Evolutionary conservation across 2,888 invertebrate genomes (phyloP).

Genomic region (Oligia latruncula): DNA sequence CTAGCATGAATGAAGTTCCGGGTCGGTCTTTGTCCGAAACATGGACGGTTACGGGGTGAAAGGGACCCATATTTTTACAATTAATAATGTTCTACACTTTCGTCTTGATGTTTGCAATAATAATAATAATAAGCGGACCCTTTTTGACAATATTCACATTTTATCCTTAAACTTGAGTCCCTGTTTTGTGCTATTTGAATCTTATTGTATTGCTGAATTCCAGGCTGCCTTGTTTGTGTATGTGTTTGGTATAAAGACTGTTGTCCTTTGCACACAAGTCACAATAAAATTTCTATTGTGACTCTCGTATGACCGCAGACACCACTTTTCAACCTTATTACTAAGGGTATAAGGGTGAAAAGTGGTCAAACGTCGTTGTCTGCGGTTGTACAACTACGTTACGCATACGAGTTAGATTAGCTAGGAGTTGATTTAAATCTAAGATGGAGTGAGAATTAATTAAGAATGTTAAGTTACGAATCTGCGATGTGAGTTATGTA

Average conservation of each 20-base stretch:
- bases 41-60: slow-evolving; percentile 52
- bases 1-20: slow-evolving; percentile 22
- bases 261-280: slow-evolving; percentile 45
- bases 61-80: slow-evolving; percentile 62
- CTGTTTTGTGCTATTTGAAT: slow-evolving; percentile 59
- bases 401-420: slow-evolving; percentile 36
- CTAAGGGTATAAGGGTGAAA: slow-evolving; percentile 1
- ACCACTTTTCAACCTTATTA: slow-evolving; percentile 20
- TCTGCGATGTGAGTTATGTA: slow-evolving; percentile 4
- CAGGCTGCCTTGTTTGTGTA: slow-evolving; percentile 29
- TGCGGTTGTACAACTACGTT: slow-evolving; percentile 18
- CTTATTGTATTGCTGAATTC: slow-evolving; percentile 43
- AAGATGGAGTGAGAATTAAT: slow-evolving; percentile 14
- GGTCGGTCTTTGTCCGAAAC: slow-evolving; percentile 54
- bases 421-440: slow-evolving; percentile 26
- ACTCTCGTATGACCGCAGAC: slow-evolving; percentile 23
- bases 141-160: slow-evolving; percentile 68
- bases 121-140: slow-evolving; percentile 59
- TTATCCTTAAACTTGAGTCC: slow-evolving; percentile 52
- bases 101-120: slow-evolving; percentile 65
- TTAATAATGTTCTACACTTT: slow-evolving; percentile 60
- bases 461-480: background rate
- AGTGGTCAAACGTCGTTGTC: background rate
- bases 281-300: slow-evolving; percentile 31
- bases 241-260: slow-evolving; percentile 35